phyloP scores from a whole-genome alignment of 2,888 invertebrate species.

The Lepidochrysops patricia region DNA sequence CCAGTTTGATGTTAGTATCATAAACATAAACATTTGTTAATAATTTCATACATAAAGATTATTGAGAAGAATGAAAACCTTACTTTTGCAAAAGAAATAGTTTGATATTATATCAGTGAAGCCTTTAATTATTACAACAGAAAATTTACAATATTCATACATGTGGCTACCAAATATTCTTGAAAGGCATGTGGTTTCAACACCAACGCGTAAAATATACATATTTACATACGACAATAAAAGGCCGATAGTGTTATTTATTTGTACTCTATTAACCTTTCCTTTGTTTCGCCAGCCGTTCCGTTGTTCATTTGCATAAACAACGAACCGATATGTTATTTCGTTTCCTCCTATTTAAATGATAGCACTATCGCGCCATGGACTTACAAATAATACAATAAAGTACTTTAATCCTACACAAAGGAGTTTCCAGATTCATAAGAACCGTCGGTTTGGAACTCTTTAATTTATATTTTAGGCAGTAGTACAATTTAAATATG shows the following conservation, averaged over 20 bases:
- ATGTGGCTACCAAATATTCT: too few relatives aligned
- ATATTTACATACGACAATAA: too few relatives aligned
- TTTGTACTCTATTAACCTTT: neutral
- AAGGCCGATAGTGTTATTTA: neutral
- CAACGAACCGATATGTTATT: constrained; percentile 7
- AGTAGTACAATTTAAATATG: neutral
- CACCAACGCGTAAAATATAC: too few relatives aligned
- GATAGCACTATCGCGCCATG: neutral
- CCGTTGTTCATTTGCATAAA: constrained; percentile 3
- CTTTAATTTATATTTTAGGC: neutral
- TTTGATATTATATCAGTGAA: too few relatives aligned
- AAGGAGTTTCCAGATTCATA: neutral
- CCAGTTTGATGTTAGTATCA: too few relatives aligned
- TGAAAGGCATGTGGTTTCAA: too few relatives aligned
- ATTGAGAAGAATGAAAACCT: too few relatives aligned
- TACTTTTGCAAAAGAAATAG: too few relatives aligned
- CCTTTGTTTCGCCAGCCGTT: neutral
- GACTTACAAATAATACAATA: neutral
- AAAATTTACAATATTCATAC: too few relatives aligned
- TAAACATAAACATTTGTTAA: too few relatives aligned
- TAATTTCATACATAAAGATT: too few relatives aligned
- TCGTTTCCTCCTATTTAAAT: neutral
- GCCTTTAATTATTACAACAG: too few relatives aligned
- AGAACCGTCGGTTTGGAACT: neutral
- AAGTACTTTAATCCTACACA: neutral